phyloP scores from a whole-genome alignment of 2,888 invertebrate genomes.

The Dryobota labecula region DNA sequence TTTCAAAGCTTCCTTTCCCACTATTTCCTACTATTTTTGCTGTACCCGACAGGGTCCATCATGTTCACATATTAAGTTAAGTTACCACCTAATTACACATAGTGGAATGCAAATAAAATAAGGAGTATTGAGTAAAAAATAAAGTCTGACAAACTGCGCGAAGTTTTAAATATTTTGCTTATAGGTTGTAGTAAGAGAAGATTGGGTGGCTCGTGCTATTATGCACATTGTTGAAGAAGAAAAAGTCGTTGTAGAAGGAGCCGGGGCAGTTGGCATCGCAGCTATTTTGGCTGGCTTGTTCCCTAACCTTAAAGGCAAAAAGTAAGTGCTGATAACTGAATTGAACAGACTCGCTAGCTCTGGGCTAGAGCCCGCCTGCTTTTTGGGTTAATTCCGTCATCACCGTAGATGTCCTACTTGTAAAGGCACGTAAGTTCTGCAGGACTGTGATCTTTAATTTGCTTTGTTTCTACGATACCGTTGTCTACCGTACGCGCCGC shows the following conservation, averaged over 20 bases:
- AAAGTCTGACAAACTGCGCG: not conserved
- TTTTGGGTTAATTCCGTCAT: not conserved
- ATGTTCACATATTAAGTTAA: no score
- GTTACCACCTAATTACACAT: no score
- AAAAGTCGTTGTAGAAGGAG: slow-evolving; percentile 97
- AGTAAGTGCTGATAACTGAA: slow-evolving; percentile 85
- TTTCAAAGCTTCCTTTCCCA: no score
- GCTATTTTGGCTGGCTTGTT: slow-evolving; percentile 95
- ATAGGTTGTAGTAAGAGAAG: slow-evolving; percentile 94
- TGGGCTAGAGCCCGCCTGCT: not conserved
- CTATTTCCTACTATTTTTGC: no score
- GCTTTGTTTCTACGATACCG: not conserved
- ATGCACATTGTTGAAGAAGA: slow-evolving; percentile 95
- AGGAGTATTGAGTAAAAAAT: no score
- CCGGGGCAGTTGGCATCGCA: slow-evolving; percentile 95
- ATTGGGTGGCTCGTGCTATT: slow-evolving; percentile 95
- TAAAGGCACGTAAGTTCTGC: not conserved
- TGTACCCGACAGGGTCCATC: no score
- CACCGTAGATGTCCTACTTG: not conserved
- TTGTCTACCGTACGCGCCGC: not conserved
- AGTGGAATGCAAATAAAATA: no score
- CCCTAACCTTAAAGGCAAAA: slow-evolving; percentile 95
- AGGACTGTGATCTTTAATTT: not conserved
- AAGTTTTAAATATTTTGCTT: slow-evolving; percentile 27
- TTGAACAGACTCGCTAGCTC: not conserved